A percentile compares a stretch with the other conserved stretches of the same genome.
These are phyloP conservation scores for Yasuhikotakia modesta DNA, from an alignment of 2,797 vertebrate genomes.

Conservation along the genomic window DNA sequence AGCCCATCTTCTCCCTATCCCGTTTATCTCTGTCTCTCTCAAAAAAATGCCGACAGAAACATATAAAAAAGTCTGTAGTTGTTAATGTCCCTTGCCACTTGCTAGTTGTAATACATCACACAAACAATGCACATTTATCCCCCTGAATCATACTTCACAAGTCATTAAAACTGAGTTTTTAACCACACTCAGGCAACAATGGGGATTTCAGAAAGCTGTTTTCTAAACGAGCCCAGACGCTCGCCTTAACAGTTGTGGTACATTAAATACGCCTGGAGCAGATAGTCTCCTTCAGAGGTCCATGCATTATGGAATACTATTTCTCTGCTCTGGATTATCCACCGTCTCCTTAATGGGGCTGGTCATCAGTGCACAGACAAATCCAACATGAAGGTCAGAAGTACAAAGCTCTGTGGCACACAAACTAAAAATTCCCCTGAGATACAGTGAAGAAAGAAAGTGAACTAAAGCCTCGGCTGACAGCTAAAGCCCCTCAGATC, in stretches of 20 bases:
- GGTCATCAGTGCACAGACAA: conserved; percentile 48
- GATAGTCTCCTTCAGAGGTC: conserved; percentile 39
- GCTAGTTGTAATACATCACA: background rate
- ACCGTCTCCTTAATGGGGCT: conserved; percentile 24
- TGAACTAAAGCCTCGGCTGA: conserved; percentile 45
- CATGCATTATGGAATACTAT: conserved; percentile 50
- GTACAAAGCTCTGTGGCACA: conserved; percentile 21
- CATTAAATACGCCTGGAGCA: conserved; percentile 43
- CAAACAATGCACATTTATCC: background rate
- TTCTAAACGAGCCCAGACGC: background rate
- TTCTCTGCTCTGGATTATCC: conserved; percentile 23
- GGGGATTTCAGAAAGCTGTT: conserved; percentile 7
- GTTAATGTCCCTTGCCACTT: background rate
- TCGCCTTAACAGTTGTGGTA: background rate
- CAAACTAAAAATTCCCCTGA: conserved; percentile 45
- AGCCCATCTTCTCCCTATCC: no score
- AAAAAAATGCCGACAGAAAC: no score
- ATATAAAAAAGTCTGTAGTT: background rate
- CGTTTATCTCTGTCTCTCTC: no score
- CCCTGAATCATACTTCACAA: conserved; percentile 7
- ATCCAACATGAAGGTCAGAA: conserved; percentile 31
- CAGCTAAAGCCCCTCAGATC: conserved; percentile 52
- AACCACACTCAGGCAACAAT: background rate
- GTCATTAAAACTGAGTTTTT: background rate
- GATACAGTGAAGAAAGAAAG: conserved; percentile 39